phyloP scores from a whole-genome alignment of 92 coral and sea anemone genomes.

The Porites divaricata region DNA sequence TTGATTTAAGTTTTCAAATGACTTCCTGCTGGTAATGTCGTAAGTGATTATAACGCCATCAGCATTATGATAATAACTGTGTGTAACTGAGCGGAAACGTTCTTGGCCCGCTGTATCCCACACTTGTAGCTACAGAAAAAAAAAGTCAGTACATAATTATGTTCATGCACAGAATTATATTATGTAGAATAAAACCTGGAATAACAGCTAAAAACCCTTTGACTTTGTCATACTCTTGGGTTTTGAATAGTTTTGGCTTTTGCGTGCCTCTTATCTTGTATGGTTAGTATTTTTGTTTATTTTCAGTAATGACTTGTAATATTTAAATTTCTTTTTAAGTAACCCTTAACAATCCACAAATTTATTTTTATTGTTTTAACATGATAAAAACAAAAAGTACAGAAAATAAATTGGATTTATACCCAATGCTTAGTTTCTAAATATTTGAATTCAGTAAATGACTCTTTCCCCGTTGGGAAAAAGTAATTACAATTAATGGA shows the following conservation, averaged over 20 bases:
- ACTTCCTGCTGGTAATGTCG: slow-evolving; percentile 87
- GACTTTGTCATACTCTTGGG: too few relatives aligned
- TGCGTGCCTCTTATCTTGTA: too few relatives aligned
- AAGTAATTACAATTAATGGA: neutral
- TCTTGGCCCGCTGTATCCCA: slow-evolving; percentile 99
- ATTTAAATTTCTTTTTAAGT: neutral
- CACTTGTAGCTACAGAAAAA: slow-evolving; percentile 82
- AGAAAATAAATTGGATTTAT: neutral
- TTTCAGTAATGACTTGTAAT: too few relatives aligned
- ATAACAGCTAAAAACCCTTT: too few relatives aligned
- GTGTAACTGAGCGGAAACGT: slow-evolving; percentile 95
- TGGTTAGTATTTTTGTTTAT: too few relatives aligned
- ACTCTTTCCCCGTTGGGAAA: neutral
- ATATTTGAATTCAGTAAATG: neutral
- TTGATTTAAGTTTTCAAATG: slow-evolving; percentile 86
- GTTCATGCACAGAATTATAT: too few relatives aligned
- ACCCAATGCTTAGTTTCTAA: neutral
- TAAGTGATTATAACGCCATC: slow-evolving; percentile 94
- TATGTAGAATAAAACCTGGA: too few relatives aligned
- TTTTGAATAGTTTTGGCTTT: too few relatives aligned
- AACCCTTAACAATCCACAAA: neutral
- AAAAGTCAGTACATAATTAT: neutral
- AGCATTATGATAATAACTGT: slow-evolving; percentile 95
- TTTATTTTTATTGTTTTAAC: neutral
- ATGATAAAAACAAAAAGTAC: neutral